A percentile compares a stretch with the other conserved stretches of the same genome.
These are phyloP conservation scores for Florisuga fusca DNA, from an alignment of 2,797 vertebrate genomes.

Conservation along the genomic window DNA sequence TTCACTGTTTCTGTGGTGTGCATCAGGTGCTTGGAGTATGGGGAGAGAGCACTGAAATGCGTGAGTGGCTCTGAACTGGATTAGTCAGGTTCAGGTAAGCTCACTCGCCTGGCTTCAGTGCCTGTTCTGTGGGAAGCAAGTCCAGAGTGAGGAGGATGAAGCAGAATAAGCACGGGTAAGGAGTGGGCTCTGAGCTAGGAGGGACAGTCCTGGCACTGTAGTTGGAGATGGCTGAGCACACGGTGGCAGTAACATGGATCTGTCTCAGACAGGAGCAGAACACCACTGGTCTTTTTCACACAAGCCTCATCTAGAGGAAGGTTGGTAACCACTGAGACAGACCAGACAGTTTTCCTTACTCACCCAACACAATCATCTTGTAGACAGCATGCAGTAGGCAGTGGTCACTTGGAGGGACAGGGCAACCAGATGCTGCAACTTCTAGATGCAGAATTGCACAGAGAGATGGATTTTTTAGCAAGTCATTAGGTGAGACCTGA, in stretches of 20 bases:
- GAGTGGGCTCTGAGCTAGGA: background rate
- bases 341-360: background rate
- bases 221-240: background rate
- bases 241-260: background rate
- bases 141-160: background rate
- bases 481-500: background rate
- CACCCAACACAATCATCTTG: background rate
- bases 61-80: background rate
- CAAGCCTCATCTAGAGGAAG: background rate
- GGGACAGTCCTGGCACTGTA: background rate
- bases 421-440: background rate
- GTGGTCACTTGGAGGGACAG: background rate
- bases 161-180: background rate
- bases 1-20: background rate
- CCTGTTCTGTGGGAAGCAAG: background rate
- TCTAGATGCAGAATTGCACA: background rate
- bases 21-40: background rate
- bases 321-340: background rate
- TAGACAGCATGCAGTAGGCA: background rate
- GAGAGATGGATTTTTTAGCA: background rate
- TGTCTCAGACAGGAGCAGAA: background rate
- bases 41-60: background rate
- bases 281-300: background rate
- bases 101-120: background rate
- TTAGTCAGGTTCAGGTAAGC: background rate